Evolutionary conservation across 2,113 vertebrate species (phyloP).

Genomic region (Platycercus adscitus): DNA sequence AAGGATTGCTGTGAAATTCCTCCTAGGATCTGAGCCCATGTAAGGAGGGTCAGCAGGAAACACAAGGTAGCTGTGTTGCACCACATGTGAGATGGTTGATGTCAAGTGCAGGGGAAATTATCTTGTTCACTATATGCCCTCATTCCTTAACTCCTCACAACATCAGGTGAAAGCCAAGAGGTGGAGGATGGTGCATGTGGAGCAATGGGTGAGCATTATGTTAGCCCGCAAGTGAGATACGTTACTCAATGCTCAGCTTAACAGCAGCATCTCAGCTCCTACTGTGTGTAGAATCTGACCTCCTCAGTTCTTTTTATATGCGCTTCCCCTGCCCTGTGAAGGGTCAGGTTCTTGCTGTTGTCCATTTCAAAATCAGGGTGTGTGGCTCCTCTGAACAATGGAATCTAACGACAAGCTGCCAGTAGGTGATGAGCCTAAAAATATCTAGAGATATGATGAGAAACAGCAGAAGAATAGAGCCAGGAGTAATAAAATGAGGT

Average conservation of each 20-base stretch:
- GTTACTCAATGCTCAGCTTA: background rate
- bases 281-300: background rate
- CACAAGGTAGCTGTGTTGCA: background rate
- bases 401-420: background rate
- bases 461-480: background rate
- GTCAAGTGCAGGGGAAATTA: background rate
- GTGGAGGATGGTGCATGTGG: fast-evolving
- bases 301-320: background rate
- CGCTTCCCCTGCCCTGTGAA: background rate
- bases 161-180: background rate
- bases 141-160: background rate
- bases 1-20: background rate
- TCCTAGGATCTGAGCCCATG: background rate
- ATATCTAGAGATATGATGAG: background rate
- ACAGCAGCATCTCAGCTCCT: background rate
- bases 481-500: background rate
- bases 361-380: background rate
- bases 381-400: background rate
- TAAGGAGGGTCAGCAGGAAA: background rate
- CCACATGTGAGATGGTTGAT: fast-evolving
- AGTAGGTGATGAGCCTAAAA: background rate
- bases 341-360: background rate
- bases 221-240: background rate
- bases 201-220: background rate
- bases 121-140: background rate